Conservation (phyloP, 2,888 invertebrate species). For the Monochamus alternatus region DNA sequence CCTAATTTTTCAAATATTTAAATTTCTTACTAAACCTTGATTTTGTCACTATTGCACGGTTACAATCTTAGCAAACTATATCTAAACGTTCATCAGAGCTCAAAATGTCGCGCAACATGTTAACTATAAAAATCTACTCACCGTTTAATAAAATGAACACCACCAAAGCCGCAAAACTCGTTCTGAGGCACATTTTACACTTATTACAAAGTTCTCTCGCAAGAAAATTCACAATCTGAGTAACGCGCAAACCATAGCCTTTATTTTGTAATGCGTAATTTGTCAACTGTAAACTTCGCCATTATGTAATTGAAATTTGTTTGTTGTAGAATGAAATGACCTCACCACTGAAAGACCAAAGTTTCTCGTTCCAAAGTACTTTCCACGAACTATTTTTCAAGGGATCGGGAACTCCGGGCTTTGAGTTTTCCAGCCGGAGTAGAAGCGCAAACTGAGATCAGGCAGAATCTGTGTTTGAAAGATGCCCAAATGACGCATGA, state of each 20-base stretch:
- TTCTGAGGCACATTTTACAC: neutral
- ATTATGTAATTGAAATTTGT: neutral
- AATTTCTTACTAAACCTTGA: too few species aligned
- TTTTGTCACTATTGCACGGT: too few species aligned
- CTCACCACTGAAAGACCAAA: neutral
- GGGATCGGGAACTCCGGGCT: constrained; percentile 29
- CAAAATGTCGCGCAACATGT: neutral
- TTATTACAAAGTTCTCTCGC: neutral
- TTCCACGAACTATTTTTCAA: constrained; percentile 15
- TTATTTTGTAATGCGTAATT: neutral
- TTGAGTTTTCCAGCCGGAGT: constrained; percentile 46
- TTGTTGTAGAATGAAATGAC: neutral
- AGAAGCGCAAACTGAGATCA: constrained; percentile 48
- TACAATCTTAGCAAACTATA: too few species aligned
- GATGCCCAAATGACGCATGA: constrained; percentile 49
- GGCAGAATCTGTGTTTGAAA: constrained; percentile 33
- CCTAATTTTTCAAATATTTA: too few species aligned
- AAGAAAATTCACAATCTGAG: neutral
- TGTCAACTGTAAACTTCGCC: neutral
- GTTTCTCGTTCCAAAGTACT: neutral
- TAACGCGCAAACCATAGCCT: neutral
- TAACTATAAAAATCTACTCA: neutral
- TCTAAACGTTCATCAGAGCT: too few species aligned
- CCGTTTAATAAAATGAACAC: neutral
- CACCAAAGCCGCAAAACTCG: neutral